A percentile compares a stretch with the other conserved stretches of the same genome.
Conservation (phyloP, 1,140 invertebrate genomes). For the Drosophila eugracilis region DNA sequence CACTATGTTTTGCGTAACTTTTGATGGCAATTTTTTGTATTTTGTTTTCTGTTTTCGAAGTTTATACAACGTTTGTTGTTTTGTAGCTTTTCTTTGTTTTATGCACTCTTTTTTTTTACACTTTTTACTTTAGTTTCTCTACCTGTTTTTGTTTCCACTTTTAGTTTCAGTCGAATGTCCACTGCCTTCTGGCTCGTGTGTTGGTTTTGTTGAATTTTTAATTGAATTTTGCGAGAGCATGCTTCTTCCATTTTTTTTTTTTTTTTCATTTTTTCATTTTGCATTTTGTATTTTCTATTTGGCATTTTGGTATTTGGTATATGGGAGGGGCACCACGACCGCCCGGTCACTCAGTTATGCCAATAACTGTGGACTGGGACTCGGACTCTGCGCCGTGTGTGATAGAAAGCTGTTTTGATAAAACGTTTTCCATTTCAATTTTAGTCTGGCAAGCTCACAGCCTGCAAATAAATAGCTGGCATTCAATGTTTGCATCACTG, state of each 20-base stretch:
- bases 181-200: constrained; percentile 33
- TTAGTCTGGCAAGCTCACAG: constrained; percentile 9
- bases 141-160: constrained; percentile 49
- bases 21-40: constrained; percentile 28
- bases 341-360: constrained; percentile 41
- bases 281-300: background rate
- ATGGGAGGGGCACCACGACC: constrained; percentile 36
- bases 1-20: constrained; percentile 48
- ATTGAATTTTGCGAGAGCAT: constrained; percentile 67
- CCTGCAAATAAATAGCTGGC: constrained; percentile 18
- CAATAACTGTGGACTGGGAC: constrained; percentile 9
- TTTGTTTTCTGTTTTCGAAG: constrained; percentile 33
- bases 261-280: constrained; percentile 2
- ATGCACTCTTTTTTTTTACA: constrained; percentile 10
- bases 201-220: constrained; percentile 73
- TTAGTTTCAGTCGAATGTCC: constrained; percentile 54
- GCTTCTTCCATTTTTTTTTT: constrained; percentile 47
- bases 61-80: constrained; percentile 45
- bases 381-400: constrained; percentile 7
- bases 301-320: constrained; percentile 3
- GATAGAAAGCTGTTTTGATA: constrained; percentile 50
- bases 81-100: constrained; percentile 25
- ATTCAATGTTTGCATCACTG: constrained; percentile 19
- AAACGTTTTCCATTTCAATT: constrained; percentile 45
- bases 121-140: constrained; percentile 24